Percentiles rank a stretch among this genome's conserved stretches.
Evolutionary conservation across 2,888 invertebrate species (phyloP).

Genomic region (Scaptomyza polygonia): DNA sequence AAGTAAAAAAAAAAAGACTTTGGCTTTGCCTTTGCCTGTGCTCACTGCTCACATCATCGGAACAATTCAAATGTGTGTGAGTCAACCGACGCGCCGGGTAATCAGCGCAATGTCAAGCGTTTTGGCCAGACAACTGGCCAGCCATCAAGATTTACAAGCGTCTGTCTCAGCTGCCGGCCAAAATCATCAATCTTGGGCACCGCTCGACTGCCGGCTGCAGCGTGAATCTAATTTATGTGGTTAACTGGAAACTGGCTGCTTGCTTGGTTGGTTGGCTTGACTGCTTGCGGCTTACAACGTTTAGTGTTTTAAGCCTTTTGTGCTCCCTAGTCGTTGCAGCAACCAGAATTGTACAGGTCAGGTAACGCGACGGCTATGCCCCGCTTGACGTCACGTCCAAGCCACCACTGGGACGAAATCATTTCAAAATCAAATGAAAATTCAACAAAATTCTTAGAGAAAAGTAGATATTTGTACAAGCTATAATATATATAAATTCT

Average conservation of each 20-base stretch:
- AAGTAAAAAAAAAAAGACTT: conserved; percentile 19
- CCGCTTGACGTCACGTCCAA: conserved; percentile 4
- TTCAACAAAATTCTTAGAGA: too few species aligned
- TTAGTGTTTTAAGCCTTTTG: conserved; percentile 24
- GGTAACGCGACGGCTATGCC: conserved; percentile 12
- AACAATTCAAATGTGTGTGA: conserved; percentile 42
- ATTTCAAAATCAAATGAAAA: too few species aligned
- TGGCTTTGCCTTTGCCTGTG: background rate
- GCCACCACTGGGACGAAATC: background rate
- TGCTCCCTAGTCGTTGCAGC: background rate
- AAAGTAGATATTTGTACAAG: too few species aligned
- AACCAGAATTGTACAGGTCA: conserved; percentile 11
- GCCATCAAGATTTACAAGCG: conserved; percentile 60
- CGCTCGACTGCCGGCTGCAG: conserved; percentile 34
- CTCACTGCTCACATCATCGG: background rate
- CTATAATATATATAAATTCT: too few species aligned
- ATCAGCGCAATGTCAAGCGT: conserved; percentile 70
- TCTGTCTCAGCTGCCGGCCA: conserved; percentile 55
- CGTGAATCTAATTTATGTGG: conserved; percentile 68
- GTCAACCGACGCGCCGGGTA: conserved; percentile 48
- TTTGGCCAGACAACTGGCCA: conserved; percentile 21
- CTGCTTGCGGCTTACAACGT: conserved; percentile 20
- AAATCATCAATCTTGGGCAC: conserved; percentile 69
- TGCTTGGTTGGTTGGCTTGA: background rate
- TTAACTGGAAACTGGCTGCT: conserved; percentile 15